Evolutionary conservation across 2,888 invertebrate genomes (phyloP).

Genomic region (Trachelus stipa): DNA sequence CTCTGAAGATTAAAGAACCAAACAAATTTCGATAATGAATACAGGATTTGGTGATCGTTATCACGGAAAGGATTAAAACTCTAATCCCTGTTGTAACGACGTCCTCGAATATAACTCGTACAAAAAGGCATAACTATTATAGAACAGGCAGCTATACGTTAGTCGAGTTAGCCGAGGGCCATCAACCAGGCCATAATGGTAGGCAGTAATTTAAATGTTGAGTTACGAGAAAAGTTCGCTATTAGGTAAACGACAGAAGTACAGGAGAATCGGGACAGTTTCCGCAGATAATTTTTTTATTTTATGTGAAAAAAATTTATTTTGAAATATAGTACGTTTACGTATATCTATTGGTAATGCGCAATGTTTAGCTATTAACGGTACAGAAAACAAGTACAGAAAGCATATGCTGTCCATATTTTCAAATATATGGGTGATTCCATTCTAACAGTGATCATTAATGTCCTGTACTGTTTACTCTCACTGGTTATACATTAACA

Average conservation of each 20-base stretch:
- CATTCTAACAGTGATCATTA: slow-evolving; percentile 11
- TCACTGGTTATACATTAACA: slow-evolving; percentile 12
- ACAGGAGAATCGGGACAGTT: neutral
- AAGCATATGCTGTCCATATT: neutral
- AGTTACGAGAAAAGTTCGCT: neutral
- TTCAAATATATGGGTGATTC: slow-evolving; percentile 5
- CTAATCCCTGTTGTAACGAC: neutral
- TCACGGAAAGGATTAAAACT: neutral
- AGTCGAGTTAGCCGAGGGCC: neutral
- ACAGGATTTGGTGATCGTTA: neutral
- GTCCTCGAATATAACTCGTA: neutral
- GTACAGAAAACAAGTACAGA: neutral
- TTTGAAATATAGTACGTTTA: neutral
- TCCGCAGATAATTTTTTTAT: neutral
- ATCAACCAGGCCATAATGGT: neutral
- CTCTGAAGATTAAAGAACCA: too few relatives aligned
- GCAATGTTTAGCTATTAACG: neutral
- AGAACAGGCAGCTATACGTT: neutral
- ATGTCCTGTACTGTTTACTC: slow-evolving; percentile 9
- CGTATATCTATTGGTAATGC: neutral
- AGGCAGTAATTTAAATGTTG: neutral
- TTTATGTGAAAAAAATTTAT: neutral
- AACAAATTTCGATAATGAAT: neutral
- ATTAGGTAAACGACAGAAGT: neutral
- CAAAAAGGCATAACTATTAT: neutral